A percentile compares a stretch with the other conserved stretches of the same genome.
Conservation (phyloP, 2,113 vertebrate genomes). For the Sardina pilchardus region DNA sequence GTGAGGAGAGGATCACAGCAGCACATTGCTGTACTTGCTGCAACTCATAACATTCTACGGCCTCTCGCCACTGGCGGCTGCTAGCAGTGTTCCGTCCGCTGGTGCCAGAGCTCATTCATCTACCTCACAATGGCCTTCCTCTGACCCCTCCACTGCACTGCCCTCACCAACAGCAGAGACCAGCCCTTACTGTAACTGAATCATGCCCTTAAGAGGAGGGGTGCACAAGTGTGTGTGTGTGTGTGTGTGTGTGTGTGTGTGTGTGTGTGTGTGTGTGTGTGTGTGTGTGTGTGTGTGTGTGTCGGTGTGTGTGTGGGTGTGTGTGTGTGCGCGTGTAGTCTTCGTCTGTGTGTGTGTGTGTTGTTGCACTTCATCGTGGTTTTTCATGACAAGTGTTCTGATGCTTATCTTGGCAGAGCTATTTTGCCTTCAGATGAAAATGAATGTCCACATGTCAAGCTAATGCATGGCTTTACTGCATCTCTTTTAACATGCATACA, state of each 20-base stretch:
- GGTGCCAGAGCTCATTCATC: slow-evolving; percentile 29
- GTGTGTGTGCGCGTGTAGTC: not conserved
- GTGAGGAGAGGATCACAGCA: slow-evolving; percentile 12
- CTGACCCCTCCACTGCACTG: slow-evolving; percentile 24
- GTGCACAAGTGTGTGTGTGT: not conserved
- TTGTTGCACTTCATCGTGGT: not conserved
- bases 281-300: not conserved
- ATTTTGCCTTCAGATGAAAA: not conserved
- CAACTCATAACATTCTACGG: slow-evolving; percentile 48
- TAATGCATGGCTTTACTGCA: slow-evolving; percentile 7
- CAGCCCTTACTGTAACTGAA: not conserved
- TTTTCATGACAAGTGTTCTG: not conserved
- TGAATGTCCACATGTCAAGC: not conserved
- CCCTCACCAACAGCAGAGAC: slow-evolving; percentile 24
- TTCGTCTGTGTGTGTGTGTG: not conserved
- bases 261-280: not conserved
- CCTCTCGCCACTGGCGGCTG: slow-evolving; percentile 25
- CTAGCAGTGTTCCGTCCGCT: slow-evolving; percentile 32
- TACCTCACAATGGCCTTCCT: slow-evolving; percentile 27
- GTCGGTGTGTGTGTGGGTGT: not conserved
- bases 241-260: not conserved
- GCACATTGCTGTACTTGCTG: slow-evolving; percentile 27
- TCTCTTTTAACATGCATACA: slow-evolving; percentile 11
- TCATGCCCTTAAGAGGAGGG: not conserved
- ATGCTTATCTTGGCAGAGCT: not conserved